A percentile compares a stretch with the other conserved stretches of the same genome.
Conservation (phyloP, 2,888 invertebrate genomes). For the Scaptomyza polygonia region DNA sequence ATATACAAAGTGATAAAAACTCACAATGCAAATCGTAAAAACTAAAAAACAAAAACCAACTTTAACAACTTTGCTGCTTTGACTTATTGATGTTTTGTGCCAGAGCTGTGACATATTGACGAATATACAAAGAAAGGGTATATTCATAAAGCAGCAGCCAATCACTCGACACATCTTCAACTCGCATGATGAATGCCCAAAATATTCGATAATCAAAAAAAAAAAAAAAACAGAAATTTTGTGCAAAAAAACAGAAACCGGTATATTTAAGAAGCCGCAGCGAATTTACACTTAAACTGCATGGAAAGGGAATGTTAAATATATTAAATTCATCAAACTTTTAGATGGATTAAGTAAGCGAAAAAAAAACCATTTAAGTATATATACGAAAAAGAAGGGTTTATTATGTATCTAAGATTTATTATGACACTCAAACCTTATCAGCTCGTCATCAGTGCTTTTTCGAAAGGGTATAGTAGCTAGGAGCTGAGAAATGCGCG, state of each 20-base stretch:
- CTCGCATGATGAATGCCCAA: slow-evolving; percentile 66
- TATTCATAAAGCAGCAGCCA: slow-evolving; percentile 30
- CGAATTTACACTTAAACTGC: slow-evolving; percentile 26
- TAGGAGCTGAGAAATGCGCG: slow-evolving; percentile 49
- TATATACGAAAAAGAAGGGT: neutral
- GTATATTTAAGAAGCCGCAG: slow-evolving; percentile 25
- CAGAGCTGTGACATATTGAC: slow-evolving; percentile 64
- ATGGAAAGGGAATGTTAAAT: neutral
- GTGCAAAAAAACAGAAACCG: slow-evolving; percentile 21
- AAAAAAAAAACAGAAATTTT: slow-evolving; percentile 27
- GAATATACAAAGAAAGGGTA: slow-evolving; percentile 65
- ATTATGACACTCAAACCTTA: neutral
- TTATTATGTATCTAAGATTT: no score
- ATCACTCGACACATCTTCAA: slow-evolving; percentile 20
- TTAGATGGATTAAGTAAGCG: slow-evolving; percentile 9
- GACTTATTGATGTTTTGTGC: slow-evolving; percentile 64
- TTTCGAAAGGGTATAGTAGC: slow-evolving; percentile 15
- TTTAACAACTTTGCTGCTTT: slow-evolving; percentile 19
- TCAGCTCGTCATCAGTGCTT: neutral
- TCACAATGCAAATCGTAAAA: slow-evolving; percentile 68
- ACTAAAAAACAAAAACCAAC: slow-evolving; percentile 26
- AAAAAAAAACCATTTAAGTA: slow-evolving; percentile 15
- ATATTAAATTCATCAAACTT: neutral
- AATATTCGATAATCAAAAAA: slow-evolving; percentile 47
- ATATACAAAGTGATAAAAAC: slow-evolving; percentile 29